These are phyloP conservation scores for Malaclemys terrapin DNA, from an alignment of 2,113 vertebrate species.

Conservation along the genomic window DNA sequence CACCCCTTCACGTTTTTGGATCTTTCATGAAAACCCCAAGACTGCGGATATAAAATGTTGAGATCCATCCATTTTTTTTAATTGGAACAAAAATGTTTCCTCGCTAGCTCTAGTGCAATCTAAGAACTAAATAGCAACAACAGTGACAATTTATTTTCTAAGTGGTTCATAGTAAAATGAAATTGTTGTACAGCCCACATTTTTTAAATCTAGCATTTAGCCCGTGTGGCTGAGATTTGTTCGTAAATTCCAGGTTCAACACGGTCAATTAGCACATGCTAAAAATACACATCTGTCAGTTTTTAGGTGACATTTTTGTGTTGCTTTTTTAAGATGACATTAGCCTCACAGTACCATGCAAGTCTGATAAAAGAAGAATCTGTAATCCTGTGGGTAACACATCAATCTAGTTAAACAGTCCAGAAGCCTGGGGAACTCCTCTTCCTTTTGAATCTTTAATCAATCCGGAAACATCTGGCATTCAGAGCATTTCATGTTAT, in stretches of 20 bases:
- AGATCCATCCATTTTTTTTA: neutral
- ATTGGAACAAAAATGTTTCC: neutral
- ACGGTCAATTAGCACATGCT: neutral
- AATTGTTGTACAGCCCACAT: neutral
- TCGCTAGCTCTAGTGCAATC: rapidly evolving
- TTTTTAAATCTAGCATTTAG: neutral
- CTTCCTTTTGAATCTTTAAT: conserved; percentile 49
- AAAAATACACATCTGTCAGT: neutral
- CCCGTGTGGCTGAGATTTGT: neutral
- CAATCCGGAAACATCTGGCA: conserved; percentile 21
- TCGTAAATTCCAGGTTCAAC: neutral
- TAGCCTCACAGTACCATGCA: conserved; percentile 33
- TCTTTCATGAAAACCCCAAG: neutral
- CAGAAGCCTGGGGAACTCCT: neutral
- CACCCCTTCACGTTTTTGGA: neutral
- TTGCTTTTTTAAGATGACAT: conserved; percentile 15
- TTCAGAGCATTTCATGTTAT: neutral
- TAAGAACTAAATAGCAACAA: neutral
- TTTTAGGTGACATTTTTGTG: neutral
- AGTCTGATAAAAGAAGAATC: conserved; percentile 31
- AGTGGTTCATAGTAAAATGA: neutral
- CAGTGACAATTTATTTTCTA: rapidly evolving
- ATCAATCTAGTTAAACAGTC: conserved; percentile 9
- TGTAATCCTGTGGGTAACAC: neutral
- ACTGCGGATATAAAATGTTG: neutral